Evolutionary conservation across 2,888 invertebrate genomes (phyloP), one percentile per base, ranked within the genome.

Genomic region (Ophonus ardosiacus): DNA sequence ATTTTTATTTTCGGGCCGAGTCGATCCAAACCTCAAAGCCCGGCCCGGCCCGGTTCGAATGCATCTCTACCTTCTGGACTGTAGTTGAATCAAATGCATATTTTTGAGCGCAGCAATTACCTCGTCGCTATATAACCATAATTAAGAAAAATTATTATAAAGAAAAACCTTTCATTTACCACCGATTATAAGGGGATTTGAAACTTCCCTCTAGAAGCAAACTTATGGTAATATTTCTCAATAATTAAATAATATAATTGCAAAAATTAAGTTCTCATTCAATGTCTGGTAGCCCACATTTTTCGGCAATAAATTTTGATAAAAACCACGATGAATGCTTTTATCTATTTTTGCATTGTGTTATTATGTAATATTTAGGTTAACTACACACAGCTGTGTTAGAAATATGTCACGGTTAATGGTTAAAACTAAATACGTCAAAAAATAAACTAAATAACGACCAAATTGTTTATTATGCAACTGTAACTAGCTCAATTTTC

Each of bases 371-470:
- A 74, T 18, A 10, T 43, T 40, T 74, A 43, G 71, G 43, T 74
- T 74, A 74, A 43, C 40, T 74, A 43, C 71, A 43, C 71, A 74
- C 71, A 74, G 71, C 71, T 74, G 71, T 43, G 71, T 74, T 71
- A 18, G 40, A 43, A 43, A 43, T 74, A 74, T 51, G 71, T 74
- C 71, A 74, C 43, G 71, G 71, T 43, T 74, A 74, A 74, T 74
- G 71, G 71, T 43, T 74, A 74, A 74, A 74, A 21, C 40, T 74
- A 18, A 40, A 74, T 43, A 40, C 17, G 15, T 18, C 71, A 74
- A 43, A 74, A 51, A 43, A 74, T 38, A 74, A 18, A 74, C 43
- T 74, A 21, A 51, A 51, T 74, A 43, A 74, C 17, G 40, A 17
- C 68, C n/a, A 18, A 43, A 74, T 74, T 74, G 71, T 74, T 43